Percentiles rank a stretch among this genome's conserved stretches.
Conservation (phyloP, 2,888 invertebrate genomes). For the Lobophora halterata region DNA sequence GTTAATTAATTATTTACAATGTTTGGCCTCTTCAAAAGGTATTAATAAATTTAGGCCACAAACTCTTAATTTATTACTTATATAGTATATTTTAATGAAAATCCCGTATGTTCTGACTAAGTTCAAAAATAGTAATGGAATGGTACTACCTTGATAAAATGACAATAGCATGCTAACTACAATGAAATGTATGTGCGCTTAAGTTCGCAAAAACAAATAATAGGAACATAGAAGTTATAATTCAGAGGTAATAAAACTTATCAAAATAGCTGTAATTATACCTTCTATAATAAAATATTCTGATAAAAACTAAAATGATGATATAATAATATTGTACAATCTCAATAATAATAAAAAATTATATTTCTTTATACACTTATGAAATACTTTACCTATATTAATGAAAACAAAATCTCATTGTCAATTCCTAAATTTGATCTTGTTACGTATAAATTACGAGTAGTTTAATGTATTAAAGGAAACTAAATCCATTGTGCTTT, state of each 20-base stretch:
- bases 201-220: constrained; percentile 18
- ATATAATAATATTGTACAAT: too few species aligned
- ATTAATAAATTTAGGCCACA: constrained; percentile 28
- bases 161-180: too few species aligned
- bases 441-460: constrained; percentile 24
- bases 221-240: constrained; percentile 29
- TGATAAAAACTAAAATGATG: too few species aligned
- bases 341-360: too few species aligned
- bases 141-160: constrained; percentile 28
- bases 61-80: constrained; percentile 13
- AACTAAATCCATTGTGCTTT: constrained; percentile 24
- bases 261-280: neutral
- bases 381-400: too few species aligned
- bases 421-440: constrained; percentile 9
- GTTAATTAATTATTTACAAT: constrained; percentile 35
- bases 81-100: constrained; percentile 13
- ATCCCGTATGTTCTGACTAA: constrained; percentile 26
- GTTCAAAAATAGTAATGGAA: constrained; percentile 29
- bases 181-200: too few species aligned
- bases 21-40: constrained; percentile 37
- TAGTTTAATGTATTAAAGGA: constrained; percentile 25
- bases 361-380: too few species aligned
- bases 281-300: neutral
- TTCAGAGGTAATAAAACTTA: constrained; percentile 19
- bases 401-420: neutral